Evolutionary conservation across 2,888 invertebrate species (phyloP).

Genomic region (Sarcophaga variegata): DNA sequence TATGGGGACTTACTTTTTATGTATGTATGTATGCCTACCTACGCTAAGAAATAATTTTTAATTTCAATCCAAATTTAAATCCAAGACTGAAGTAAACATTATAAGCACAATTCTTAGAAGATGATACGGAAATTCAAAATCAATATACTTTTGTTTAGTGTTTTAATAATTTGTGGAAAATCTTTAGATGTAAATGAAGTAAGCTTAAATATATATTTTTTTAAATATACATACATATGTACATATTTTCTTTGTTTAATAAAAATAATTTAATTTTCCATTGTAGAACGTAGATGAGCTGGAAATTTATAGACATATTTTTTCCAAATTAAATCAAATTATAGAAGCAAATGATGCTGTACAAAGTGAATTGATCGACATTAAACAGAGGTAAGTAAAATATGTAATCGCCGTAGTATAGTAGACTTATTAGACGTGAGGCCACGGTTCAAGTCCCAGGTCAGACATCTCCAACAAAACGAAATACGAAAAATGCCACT

Average conservation of each 20-base stretch:
- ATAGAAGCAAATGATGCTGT: constrained; percentile 39
- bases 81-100: neutral
- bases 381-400: constrained; percentile 15
- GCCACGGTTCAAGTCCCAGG: too few species aligned
- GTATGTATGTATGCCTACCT: neutral
- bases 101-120: neutral
- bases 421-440: too few species aligned
- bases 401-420: neutral
- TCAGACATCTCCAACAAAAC: too few species aligned
- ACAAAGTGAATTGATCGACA: constrained; percentile 4
- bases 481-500: too few species aligned
- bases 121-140: neutral
- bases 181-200: constrained; percentile 33
- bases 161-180: constrained; percentile 8
- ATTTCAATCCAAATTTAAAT: too few species aligned
- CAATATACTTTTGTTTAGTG: constrained; percentile 2
- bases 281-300: constrained; percentile 48
- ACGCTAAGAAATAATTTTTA: neutral
- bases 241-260: neutral
- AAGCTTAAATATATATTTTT: constrained; percentile 13
- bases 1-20: neutral
- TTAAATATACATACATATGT: neutral
- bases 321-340: constrained; percentile 52
- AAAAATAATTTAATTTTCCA: neutral
- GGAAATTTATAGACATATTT: constrained; percentile 53